Conservation (phyloP, 2,888 invertebrate genomes). For the Cosmia trapezina region DNA sequence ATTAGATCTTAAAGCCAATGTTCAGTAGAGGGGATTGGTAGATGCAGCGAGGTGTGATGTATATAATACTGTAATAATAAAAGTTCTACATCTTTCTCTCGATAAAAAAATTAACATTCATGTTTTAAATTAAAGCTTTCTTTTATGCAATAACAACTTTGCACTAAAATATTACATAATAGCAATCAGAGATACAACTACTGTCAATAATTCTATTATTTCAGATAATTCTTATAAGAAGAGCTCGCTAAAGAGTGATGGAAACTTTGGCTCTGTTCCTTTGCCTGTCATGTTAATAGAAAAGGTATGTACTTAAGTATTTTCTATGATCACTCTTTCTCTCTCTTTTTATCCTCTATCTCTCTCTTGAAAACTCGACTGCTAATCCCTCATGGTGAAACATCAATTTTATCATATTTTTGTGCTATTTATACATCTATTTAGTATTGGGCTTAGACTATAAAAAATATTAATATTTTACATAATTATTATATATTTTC, state of each 20-base stretch:
- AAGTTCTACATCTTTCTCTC: not conserved
- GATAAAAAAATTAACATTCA: constrained; percentile 1
- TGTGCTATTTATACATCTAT: not conserved
- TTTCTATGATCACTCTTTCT: not conserved
- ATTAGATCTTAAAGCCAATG: not conserved
- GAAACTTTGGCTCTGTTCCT: constrained; percentile 62
- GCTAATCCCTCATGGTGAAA: not conserved
- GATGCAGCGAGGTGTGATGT: not conserved
- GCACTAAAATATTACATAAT: no score
- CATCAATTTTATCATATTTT: not conserved
- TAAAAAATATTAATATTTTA: not conserved
- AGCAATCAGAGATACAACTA: not conserved
- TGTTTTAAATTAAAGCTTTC: not conserved
- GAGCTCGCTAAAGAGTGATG: constrained; percentile 51
- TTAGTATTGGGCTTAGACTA: not conserved
- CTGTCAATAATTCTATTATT: constrained; percentile 28
- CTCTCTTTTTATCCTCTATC: not conserved
- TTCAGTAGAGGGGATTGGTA: not conserved
- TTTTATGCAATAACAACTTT: not conserved
- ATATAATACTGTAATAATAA: not conserved
- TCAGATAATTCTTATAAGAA: constrained; percentile 57
- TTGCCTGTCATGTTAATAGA: constrained; percentile 64
- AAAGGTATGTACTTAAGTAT: constrained; percentile 52
- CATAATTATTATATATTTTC: not conserved
- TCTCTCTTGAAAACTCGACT: not conserved